Evolutionary conservation across 2,888 invertebrate species (phyloP).

Genomic region (Heteromyza rotundicornis): DNA sequence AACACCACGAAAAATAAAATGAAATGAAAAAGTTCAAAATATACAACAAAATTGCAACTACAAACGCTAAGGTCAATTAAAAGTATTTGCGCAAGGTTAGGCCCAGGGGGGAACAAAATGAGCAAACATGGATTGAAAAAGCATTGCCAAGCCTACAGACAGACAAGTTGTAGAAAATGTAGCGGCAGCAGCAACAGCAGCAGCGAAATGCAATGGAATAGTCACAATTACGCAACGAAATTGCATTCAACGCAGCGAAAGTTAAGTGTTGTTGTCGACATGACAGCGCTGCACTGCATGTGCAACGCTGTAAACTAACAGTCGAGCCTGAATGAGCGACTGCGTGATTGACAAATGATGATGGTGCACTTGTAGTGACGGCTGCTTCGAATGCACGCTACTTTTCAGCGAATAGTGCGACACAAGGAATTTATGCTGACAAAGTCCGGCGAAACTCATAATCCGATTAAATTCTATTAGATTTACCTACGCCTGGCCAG

Average conservation of each 20-base stretch:
- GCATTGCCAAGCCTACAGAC: slow-evolving; percentile 21
- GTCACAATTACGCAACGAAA: neutral
- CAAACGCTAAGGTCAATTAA: slow-evolving; percentile 48
- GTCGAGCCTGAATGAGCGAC: neutral
- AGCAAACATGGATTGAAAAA: neutral
- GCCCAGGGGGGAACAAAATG: slow-evolving; percentile 12
- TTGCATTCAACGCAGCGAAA: neutral
- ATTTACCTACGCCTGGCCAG: no score
- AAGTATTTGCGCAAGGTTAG: slow-evolving; percentile 50
- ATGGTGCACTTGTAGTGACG: neutral
- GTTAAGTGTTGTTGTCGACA: no score
- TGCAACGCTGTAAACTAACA: no score
- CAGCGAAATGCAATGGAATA: neutral
- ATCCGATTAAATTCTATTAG: neutral
- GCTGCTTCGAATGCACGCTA: neutral
- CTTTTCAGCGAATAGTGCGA: slow-evolving; percentile 14
- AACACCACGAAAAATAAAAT: neutral
- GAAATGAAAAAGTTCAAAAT: neutral
- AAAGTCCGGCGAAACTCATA: slow-evolving; percentile 34
- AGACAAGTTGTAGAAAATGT: slow-evolving; percentile 16
- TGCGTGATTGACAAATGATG: neutral
- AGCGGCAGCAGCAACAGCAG: neutral
- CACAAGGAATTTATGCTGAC: slow-evolving; percentile 42
- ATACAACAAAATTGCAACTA: neutral
- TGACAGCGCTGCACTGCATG: no score